Evolutionary conservation across 1,140 invertebrate species (phyloP).

Genomic region (Philotrypesis tridentata): DNA sequence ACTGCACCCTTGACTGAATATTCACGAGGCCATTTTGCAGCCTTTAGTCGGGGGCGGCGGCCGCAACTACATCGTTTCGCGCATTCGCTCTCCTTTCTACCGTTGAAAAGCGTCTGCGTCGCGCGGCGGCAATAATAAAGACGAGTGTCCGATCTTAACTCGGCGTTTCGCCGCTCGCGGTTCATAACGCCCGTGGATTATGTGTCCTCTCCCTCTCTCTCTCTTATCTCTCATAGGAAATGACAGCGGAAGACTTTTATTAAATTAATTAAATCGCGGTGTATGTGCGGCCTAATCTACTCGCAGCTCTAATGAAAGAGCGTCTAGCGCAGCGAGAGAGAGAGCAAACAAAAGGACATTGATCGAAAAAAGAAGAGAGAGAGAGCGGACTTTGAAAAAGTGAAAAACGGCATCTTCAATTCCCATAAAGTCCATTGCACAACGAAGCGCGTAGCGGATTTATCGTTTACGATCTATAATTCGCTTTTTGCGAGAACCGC

Average conservation of each 20-base stretch:
- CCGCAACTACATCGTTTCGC: conserved; percentile 53
- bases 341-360: neutral
- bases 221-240: conserved; percentile 29
- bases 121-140: conserved; percentile 43
- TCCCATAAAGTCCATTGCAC: neutral
- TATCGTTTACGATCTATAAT: conserved; percentile 67
- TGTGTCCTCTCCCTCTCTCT: neutral
- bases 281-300: neutral
- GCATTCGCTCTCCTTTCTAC: conserved; percentile 35
- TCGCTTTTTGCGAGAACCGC: conserved; percentile 63
- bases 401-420: conserved; percentile 34
- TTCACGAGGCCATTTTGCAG: conserved; percentile 63
- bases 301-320: neutral
- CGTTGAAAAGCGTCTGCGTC: conserved; percentile 52
- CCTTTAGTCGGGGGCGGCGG: conserved; percentile 52
- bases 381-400: neutral
- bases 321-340: neutral
- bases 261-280: conserved; percentile 19
- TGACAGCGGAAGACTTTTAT: conserved; percentile 33
- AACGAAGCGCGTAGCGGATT: conserved; percentile 50
- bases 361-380: neutral
- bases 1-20: conserved; percentile 58
- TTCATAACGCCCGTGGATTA: conserved; percentile 13
- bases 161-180: conserved; percentile 26
- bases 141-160: conserved; percentile 51